Conservation (phyloP, 2,113 vertebrate species). For the Poecile atricapillus region DNA sequence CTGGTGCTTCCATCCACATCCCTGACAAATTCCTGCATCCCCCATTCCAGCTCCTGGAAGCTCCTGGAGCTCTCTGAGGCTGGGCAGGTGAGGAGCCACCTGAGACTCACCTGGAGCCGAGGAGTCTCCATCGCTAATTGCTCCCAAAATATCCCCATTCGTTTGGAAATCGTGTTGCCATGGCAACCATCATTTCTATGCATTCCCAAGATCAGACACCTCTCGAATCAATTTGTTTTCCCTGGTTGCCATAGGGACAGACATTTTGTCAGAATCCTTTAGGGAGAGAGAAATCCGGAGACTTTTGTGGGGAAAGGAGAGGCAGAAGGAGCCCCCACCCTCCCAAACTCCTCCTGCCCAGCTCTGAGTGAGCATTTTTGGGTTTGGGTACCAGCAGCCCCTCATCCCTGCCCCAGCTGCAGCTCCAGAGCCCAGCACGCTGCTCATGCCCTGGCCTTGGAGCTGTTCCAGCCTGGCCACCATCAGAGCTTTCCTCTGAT, state of each 20-base stretch:
- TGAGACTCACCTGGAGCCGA: background rate
- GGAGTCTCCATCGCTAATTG: background rate
- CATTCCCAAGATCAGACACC: background rate
- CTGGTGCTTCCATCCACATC: background rate
- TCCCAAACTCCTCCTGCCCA: background rate
- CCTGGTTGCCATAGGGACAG: constrained; percentile 24
- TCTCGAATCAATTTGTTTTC: constrained; percentile 45
- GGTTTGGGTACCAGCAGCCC: background rate
- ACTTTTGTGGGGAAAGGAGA: background rate
- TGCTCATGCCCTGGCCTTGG: rapidly evolving
- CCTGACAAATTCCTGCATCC: background rate
- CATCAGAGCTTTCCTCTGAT: rapidly evolving
- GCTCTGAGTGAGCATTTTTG: rapidly evolving
- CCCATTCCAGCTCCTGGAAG: no score
- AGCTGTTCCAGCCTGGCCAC: background rate
- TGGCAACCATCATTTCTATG: constrained; percentile 19
- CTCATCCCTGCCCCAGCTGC: background rate
- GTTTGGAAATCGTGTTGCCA: background rate
- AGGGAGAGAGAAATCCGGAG: background rate
- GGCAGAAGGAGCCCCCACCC: background rate
- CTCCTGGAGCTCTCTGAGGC: background rate
- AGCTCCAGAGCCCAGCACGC: rapidly evolving
- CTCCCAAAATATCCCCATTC: background rate
- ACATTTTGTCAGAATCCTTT: constrained; percentile 42
- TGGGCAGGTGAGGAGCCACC: background rate